These are phyloP conservation scores for Aethes cnicana DNA, from an alignment of 2,888 invertebrate species.

Conservation along the genomic window DNA sequence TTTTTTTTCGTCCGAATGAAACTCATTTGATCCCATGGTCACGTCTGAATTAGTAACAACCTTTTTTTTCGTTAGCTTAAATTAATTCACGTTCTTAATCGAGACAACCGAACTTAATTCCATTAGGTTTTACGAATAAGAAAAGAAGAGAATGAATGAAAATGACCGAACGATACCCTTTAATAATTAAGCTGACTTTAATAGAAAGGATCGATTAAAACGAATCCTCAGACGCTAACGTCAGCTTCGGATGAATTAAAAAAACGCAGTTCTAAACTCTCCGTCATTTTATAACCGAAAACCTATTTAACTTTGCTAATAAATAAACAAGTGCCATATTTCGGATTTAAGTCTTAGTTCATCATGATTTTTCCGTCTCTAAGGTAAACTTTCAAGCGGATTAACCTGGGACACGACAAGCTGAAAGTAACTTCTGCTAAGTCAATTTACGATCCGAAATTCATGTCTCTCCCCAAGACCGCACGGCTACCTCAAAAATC, in stretches of 20 bases:
- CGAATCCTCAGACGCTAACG: background rate
- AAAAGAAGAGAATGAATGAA: background rate
- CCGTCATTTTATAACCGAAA: background rate
- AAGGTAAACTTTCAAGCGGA: constrained; percentile 44
- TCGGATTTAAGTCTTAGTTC: constrained; percentile 30
- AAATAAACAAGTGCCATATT: constrained; percentile 35
- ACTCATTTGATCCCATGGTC: constrained; percentile 46
- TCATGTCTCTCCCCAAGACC: constrained; percentile 44
- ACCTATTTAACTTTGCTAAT: constrained; percentile 32
- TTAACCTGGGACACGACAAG: constrained; percentile 41
- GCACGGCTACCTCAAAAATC: constrained; percentile 61
- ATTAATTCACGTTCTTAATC: constrained; percentile 49
- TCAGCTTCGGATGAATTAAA: background rate
- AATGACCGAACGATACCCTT: background rate
- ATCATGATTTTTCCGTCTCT: constrained; percentile 36
- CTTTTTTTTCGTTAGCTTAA: constrained; percentile 50
- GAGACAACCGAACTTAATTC: constrained; percentile 39
- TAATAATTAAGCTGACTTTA: background rate
- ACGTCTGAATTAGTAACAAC: constrained; percentile 47
- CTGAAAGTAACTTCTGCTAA: constrained; percentile 54
- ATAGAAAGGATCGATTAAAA: background rate
- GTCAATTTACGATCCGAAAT: constrained; percentile 61
- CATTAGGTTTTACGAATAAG: constrained; percentile 36
- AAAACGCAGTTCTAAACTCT: background rate
- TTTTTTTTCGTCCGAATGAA: constrained; percentile 42